Evolutionary conservation across 2,797 vertebrate species (phyloP), one percentile per base, ranked within the genome.

Genomic region (Neosilurus hyrtlii): DNA sequence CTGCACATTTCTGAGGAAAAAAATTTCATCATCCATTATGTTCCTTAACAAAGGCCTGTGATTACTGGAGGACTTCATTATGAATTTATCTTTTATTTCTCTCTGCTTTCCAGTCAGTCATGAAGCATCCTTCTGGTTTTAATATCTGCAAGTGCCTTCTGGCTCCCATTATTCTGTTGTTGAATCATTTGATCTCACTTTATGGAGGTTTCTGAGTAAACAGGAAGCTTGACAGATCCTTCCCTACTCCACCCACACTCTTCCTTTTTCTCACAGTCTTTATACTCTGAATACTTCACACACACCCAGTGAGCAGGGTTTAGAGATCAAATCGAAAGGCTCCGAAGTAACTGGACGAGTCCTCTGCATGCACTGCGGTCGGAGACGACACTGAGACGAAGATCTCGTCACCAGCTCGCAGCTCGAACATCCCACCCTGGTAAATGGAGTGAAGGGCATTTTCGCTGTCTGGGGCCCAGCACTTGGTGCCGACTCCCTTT

Each of bases 401-500:
- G 88, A 97, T 93, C 90, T 96, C 95, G 0, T 97, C 96, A 0
- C 96, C 96, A 0, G 94, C 94, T 52, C 92, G 90, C 82, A 97
- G 94, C 86, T 97, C 95, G 0, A 97, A 97, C n/a, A 97, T 92
- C 0, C 96, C 96, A 0, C 96, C 96, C 89, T 96, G 96, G 93
- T 97, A 96, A 86, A 97, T 93, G 0, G 96, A 95, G 49, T 97
- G 95, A 10, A 97, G 95, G 49, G 96, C 95, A 0, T 96, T 97
- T 88, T 96, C 93, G 0, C 95, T 95, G 4, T 96, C 94, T 0
- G 95, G 95, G 0, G 96, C 93, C 96, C 96, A 97, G 91, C 95
- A 96, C 90, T 97, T 97, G 71, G 96, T 97, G 77, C 96, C 95
- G 2, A 96, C 96, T 0, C 95, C 95, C 88, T 96, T 97, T 86